A percentile compares a stretch with the other conserved stretches of the same genome.
Evolutionary conservation across 2,888 invertebrate genomes (phyloP).

Genomic region (Hypsopygia costalis): DNA sequence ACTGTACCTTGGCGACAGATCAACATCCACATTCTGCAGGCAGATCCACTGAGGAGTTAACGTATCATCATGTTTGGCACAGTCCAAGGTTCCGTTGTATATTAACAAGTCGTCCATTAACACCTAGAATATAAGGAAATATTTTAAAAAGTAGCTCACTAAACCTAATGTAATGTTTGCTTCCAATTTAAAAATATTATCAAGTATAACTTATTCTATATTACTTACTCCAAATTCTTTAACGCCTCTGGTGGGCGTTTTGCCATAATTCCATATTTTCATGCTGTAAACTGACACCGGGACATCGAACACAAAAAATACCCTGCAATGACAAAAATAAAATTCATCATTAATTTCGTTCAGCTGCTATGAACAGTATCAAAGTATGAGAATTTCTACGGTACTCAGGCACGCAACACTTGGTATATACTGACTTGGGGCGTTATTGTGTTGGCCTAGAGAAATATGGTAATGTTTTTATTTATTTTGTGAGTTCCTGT

Average conservation of each 20-base stretch:
- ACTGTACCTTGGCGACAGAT: constrained; percentile 56
- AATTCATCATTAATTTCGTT: too few species aligned
- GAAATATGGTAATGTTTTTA: too few species aligned
- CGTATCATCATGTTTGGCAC: constrained; percentile 53
- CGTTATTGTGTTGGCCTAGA: too few species aligned
- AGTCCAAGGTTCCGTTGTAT: constrained; percentile 85
- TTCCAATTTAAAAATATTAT: too few species aligned
- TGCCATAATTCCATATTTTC: constrained; percentile 92
- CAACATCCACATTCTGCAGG: constrained; percentile 53
- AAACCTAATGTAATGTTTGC: too few species aligned
- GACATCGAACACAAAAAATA: constrained; percentile 89
- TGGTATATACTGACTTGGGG: too few species aligned
- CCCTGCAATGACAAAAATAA: constrained; percentile 61
- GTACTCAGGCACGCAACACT: too few species aligned
- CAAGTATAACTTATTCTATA: too few species aligned
- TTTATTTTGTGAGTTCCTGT: too few species aligned
- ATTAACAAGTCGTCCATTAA: constrained; percentile 90
- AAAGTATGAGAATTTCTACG: too few species aligned
- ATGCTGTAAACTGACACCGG: constrained; percentile 87
- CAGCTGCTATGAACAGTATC: too few species aligned
- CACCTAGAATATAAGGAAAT: constrained; percentile 66
- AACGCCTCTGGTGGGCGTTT: constrained; percentile 87
- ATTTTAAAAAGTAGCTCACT: too few species aligned
- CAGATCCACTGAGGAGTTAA: constrained; percentile 62
- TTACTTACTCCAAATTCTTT: constrained; percentile 89